Evolutionary conservation across 1,140 invertebrate genomes (phyloP), one percentile per base, ranked within the genome.

Genomic region (Idris sp.): DNA sequence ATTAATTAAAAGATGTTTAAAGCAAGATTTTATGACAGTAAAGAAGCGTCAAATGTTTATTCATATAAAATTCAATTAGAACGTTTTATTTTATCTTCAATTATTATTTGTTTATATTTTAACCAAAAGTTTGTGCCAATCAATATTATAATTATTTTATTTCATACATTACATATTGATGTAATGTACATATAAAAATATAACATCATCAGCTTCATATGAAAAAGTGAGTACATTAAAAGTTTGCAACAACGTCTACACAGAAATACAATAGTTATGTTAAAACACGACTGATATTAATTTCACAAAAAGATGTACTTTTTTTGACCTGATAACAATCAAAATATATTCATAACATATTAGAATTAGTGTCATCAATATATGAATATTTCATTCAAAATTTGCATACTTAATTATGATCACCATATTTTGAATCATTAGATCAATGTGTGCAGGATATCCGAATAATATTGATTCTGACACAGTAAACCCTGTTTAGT

Each of bases 341-440:
- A 16, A 9, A 31, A 51, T 56, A 67, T 56, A 54, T 67, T 67
- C 51, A 56, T 67, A 38, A 46, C 10, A 35, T 30, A 48, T 51
- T 43, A 51, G 28, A 43, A 41, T 35, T 28, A 62, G 10, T 25
- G 10, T 54, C 41, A 54, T 65, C 54, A 46, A 22, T 46, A 53
- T 30, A 51, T 62, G 46, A 53, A 53, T 64, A 22, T 43, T 64
- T 53, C 26, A 49, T 30, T n/a, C 5, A 1, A 30, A 31, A 10
- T 38, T 36, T 61, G 14, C 22, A 31, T 41, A 14, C 44, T 22
- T 44, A 53, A 64, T 41, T 51, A 26, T 22, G 35, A 62, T 49
- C 35, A 22, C 22, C 44, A 49, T 10, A 62, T 62, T 49, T 33
- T 5, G 15, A 25, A 22, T 14, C 22, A 38, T 48, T 9, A 38